Evolutionary conservation across 1,140 invertebrate species (phyloP).

Genomic region (Brachystomella parvula): DNA sequence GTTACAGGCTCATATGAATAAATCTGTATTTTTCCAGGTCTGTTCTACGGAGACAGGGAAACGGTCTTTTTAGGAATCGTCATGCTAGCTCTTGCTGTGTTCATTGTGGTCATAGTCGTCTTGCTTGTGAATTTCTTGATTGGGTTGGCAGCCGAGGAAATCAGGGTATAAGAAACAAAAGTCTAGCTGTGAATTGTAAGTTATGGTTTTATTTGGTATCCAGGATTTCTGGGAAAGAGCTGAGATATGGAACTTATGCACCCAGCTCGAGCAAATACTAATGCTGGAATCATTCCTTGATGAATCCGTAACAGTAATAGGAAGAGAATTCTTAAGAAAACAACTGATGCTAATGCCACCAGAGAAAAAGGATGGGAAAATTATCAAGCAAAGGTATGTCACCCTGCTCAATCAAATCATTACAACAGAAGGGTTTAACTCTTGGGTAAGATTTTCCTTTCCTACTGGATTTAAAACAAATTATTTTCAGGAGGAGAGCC

Average conservation of each 20-base stretch:
- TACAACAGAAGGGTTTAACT: background rate
- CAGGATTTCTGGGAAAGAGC: constrained; percentile 9
- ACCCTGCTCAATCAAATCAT: too few relatives aligned
- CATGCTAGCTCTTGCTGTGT: constrained; percentile 6
- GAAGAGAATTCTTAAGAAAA: background rate
- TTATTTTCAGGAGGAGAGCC: background rate
- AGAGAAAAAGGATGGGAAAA: background rate
- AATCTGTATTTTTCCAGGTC: background rate
- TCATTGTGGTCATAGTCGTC: constrained; percentile 4
- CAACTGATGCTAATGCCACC: constrained; percentile 12
- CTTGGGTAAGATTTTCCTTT: background rate
- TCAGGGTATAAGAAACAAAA: background rate
- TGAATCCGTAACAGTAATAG: background rate
- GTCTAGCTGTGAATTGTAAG: background rate
- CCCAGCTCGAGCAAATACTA: constrained; percentile 4
- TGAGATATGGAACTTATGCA: constrained; percentile 6
- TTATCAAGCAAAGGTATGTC: background rate
- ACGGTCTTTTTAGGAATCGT: constrained; percentile 3
- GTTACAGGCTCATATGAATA: background rate
- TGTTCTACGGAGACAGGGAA: constrained; percentile 11
- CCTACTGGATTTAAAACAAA: background rate
- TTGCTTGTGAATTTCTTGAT: constrained; percentile 7
- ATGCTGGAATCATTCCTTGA: constrained; percentile 11
- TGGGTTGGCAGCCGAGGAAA: constrained; percentile 12
- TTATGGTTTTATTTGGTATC: background rate